Percentiles rank a stretch among this genome's conserved stretches.
Conservation (phyloP, 2,113 vertebrate genomes). For the Motacilla alba region DNA sequence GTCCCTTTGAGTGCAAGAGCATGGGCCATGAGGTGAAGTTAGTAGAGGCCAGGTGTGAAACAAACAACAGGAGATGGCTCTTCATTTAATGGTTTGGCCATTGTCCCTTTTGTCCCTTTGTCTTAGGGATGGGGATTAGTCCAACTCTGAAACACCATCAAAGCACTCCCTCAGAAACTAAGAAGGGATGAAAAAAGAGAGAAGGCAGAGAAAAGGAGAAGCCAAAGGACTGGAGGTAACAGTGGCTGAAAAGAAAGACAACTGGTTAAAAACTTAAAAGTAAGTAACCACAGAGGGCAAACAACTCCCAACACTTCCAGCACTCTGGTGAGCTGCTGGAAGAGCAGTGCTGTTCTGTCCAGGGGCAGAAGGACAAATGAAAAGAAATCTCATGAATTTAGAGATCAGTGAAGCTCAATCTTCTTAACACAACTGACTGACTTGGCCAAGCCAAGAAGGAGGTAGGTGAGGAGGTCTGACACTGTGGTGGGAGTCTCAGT, state of each 20-base stretch:
- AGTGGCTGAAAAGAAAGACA: background rate
- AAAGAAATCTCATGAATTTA: background rate
- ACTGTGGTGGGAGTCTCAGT: accelerated
- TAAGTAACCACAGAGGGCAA: background rate
- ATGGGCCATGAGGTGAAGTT: background rate
- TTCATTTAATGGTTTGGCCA: background rate
- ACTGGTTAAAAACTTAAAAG: background rate
- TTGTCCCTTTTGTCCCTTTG: background rate
- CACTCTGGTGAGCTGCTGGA: background rate
- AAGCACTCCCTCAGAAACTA: background rate
- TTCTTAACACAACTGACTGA: background rate
- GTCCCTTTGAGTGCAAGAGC: background rate
- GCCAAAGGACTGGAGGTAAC: background rate
- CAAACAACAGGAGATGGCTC: background rate
- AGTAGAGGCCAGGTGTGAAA: background rate
- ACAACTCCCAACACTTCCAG: background rate
- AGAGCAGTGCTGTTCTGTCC: background rate
- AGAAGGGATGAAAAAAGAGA: background rate
- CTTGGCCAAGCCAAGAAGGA: background rate
- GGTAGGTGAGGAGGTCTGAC: background rate
- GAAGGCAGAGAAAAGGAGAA: background rate
- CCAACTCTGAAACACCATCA: background rate
- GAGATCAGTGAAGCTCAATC: background rate
- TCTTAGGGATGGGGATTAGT: background rate
- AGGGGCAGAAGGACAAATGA: background rate